Evolutionary conservation across 1,140 invertebrate species (phyloP).

Genomic region (Philopotamus ludificatus): DNA sequence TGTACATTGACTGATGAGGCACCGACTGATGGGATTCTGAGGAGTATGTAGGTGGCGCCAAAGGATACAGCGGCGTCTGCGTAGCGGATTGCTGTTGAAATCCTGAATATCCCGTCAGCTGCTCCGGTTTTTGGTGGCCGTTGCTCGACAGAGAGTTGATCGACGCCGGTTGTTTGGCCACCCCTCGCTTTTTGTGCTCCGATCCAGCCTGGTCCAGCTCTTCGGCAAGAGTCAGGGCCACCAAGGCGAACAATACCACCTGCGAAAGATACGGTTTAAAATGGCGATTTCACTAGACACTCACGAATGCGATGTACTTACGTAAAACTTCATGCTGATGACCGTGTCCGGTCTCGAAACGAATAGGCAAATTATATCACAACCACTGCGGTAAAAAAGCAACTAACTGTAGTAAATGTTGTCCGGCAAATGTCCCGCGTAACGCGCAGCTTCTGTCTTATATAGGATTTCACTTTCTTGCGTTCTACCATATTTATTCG

Average conservation of each 20-base stretch:
- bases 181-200: constrained; percentile 29
- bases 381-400: background rate
- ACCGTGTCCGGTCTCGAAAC: background rate
- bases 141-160: constrained; percentile 30
- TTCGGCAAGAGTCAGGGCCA: constrained; percentile 21
- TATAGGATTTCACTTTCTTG: constrained; percentile 27
- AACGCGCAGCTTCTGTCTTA: constrained; percentile 2
- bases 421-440: constrained; percentile 24
- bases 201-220: constrained; percentile 15
- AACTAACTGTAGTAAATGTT: constrained; percentile 5
- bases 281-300: background rate
- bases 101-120: constrained; percentile 12
- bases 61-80: constrained; percentile 29
- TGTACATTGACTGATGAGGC: constrained; percentile 17
- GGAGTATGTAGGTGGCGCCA: constrained; percentile 21
- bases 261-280: no score
- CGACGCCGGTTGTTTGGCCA: constrained; percentile 17
- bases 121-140: constrained; percentile 35
- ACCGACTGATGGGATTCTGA: constrained; percentile 5
- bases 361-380: background rate
- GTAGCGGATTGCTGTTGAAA: constrained; percentile 6
- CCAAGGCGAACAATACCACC: constrained; percentile 18
- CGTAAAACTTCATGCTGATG: constrained; percentile 1
- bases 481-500: constrained; percentile 13
- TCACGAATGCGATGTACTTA: background rate